These are phyloP conservation scores for Rana temporaria DNA, from an alignment of 2,113 vertebrate species.

Conservation along the genomic window DNA sequence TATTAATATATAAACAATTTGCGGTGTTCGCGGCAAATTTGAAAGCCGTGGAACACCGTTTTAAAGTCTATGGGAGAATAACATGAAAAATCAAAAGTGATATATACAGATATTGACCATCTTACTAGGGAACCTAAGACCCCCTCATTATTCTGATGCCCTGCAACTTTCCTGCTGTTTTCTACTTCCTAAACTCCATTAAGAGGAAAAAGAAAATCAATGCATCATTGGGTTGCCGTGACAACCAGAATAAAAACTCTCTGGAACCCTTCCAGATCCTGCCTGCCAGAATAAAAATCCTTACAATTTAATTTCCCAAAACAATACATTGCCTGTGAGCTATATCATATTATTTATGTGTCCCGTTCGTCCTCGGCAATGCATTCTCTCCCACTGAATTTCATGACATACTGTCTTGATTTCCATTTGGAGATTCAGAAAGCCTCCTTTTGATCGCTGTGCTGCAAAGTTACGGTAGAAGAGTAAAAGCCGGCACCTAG, in stretches of 20 bases:
- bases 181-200: conserved; percentile 47
- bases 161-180: conserved; percentile 52
- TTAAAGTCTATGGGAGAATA: no score
- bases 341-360: conserved; percentile 26
- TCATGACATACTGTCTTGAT: background rate
- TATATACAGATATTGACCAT: conserved; percentile 23
- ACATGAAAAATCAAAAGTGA: no score
- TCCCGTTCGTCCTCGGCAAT: background rate
- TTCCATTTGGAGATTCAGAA: background rate
- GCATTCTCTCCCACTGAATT: background rate
- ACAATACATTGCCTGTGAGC: conserved; percentile 31
- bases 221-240: conserved; percentile 46
- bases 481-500: no score
- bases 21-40: no score
- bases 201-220: conserved; percentile 50
- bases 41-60: no score
- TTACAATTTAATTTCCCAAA: conserved; percentile 36
- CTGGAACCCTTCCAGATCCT: conserved; percentile 7
- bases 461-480: no score
- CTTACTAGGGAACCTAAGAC: conserved; percentile 31
- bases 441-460: background rate
- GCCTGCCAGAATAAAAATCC: conserved; percentile 14
- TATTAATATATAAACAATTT: no score
- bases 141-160: conserved; percentile 45
- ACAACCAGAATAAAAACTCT: conserved; percentile 11